Evolutionary conservation across 2,797 vertebrate genomes (phyloP), one percentile per base, ranked within the genome.

Genomic region (Scomberomorus guttatus): DNA sequence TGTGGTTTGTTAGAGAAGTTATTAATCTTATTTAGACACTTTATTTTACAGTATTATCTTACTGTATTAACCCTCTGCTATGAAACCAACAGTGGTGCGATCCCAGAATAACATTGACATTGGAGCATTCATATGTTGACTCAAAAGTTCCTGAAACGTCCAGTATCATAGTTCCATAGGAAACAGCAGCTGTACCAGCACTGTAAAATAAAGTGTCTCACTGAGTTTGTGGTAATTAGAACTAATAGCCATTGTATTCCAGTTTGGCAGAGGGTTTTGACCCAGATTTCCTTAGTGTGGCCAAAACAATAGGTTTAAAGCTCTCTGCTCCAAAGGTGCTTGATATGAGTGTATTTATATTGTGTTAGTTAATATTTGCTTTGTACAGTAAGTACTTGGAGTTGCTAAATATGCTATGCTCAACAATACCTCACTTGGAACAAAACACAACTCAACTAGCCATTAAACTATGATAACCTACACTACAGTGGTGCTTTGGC

Each of bases 371-470:
- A 72, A 88, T 92, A 85, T 92, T 93, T 75, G 83, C 82, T 92
- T 90, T 93, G 89, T 93, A 88, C 85, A 90, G 68, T 89, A 89
- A 90, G 88, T 93, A 90, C 80, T 86, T 84, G 81, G 84, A 92
- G 91, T 94, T 90, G 75, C 74, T 89, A 83, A 91, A 92, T 88
- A 86, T 93, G 78, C 84, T 89, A 86, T 91, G 86, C 87, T 93
- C 83, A 91, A 90, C 90, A 94, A 93, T 97, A 97, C 97, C 97
- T 97, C 97, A 96, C 87, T 90, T 94, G 87, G 94, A 93, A 93
- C 89, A 87, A 91, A 93, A 91, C 89, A 91, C 92, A 88, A 92
- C 91, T 91, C 92, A 93, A 79, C 88, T 94, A 96, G 94, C 95
- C 95, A 95, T 96, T 91, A 70, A 89, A 90, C 87, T 82, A 87